Conservation (phyloP, 2,888 invertebrate species). For the Aethes cnicana region DNA sequence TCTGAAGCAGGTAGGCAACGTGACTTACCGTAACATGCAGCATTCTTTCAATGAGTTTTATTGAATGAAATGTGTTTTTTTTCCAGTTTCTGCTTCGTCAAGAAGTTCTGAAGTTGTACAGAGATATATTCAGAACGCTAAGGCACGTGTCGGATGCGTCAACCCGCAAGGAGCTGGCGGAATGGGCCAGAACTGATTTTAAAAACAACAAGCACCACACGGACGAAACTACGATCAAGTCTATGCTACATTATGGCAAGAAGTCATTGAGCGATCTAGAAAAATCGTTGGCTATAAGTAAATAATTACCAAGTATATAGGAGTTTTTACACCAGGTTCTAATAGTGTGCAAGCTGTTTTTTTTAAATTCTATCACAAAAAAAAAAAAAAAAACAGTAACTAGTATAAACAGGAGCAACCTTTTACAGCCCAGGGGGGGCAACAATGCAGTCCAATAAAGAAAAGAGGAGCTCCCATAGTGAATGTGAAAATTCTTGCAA, state of each 20-base stretch:
- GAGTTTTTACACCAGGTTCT: too few species aligned
- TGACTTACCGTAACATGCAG: too few species aligned
- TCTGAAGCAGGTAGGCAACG: constrained; percentile 85
- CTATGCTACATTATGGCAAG: constrained; percentile 86
- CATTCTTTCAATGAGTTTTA: background rate
- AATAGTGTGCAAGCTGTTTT: too few species aligned
- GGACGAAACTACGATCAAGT: constrained; percentile 88
- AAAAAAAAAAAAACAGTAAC: too few species aligned
- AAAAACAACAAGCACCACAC: constrained; percentile 85
- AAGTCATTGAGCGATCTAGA: constrained; percentile 86
- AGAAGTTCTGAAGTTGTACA: constrained; percentile 89
- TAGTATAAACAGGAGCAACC: too few species aligned
- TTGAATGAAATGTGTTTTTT: constrained; percentile 11
- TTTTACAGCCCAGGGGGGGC: too few species aligned
- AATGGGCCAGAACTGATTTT: constrained; percentile 90
- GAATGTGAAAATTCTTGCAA: too few species aligned
- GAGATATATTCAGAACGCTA: constrained; percentile 87
- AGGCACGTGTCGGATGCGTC: constrained; percentile 84
- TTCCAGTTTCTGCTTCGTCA: constrained; percentile 90
- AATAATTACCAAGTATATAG: constrained; percentile 46
- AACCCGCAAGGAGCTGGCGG: constrained; percentile 84
- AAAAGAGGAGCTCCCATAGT: too few species aligned
- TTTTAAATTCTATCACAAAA: too few species aligned
- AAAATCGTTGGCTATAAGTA: constrained; percentile 84
- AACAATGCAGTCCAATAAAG: too few species aligned